Evolutionary conservation across 35 echinoderm and acorn worm genomes (phyloP).

Genomic region (Apostichopus californicus): DNA sequence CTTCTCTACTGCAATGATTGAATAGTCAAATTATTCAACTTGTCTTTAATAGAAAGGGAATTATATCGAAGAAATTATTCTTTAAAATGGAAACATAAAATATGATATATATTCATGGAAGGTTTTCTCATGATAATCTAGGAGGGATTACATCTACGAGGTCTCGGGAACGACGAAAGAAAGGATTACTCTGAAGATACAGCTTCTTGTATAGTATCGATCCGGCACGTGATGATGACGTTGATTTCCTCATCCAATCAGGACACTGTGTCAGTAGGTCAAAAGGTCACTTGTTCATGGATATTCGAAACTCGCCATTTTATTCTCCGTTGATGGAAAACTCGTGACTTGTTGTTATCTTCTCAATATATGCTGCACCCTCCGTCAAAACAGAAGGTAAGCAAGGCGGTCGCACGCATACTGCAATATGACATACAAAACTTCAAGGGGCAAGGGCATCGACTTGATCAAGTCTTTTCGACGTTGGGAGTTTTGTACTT

Average conservation of each 20-base stretch:
- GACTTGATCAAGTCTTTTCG: background rate
- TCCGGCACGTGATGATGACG: background rate
- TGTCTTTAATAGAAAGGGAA: background rate
- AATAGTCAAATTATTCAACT: background rate
- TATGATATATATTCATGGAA: background rate
- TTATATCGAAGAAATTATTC: background rate
- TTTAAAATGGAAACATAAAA: background rate
- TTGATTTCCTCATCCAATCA: background rate
- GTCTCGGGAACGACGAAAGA: constrained; percentile 27
- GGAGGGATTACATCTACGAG: background rate
- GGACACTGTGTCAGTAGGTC: background rate
- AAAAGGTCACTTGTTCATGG: background rate
- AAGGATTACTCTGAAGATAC: constrained; percentile 39
- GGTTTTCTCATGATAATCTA: background rate
- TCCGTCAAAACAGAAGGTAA: background rate
- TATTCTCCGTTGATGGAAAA: background rate
- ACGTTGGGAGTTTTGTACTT: too few species aligned
- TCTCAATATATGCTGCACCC: background rate
- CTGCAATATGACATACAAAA: constrained; percentile 48
- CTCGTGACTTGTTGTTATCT: background rate
- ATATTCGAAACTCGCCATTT: background rate
- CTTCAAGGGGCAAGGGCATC: constrained; percentile 37
- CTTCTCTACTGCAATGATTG: too few species aligned
- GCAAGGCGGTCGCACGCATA: constrained; percentile 13
- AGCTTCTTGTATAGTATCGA: background rate